Base-by-base conservation (phyloP, 2,113 vertebrate species). In the Coturnix japonica region DNA sequence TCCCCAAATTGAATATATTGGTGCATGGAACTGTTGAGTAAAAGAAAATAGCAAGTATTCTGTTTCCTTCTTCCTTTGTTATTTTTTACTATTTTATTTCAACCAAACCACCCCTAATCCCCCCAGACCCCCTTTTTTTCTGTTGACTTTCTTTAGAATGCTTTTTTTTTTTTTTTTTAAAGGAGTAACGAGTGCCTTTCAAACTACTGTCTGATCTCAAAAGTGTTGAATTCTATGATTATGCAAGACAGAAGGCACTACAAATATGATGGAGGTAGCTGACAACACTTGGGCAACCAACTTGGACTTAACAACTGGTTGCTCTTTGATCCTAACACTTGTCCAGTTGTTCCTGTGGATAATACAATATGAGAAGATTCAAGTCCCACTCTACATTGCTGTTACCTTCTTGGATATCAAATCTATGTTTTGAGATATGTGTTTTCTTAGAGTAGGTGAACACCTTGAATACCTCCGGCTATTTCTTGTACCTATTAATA, bases 71-170 rank as follows among this genome's bases (percentile, higher is more conserved):
- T 59, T 46, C n/a, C 21, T 11, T 23, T 35, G n/a, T 28, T 53
- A 53, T 53, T 53, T 51, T 35, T 63, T 43, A 37, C 51, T 39
- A 33, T 14, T 17, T 6, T 7, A 35, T 7, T 54, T 11, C 11
- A 41, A 41, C 5, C 3, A 37, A 37, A 37, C 37, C 37, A 2
- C 49, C 47, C 1, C 8, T 5, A 39, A 0, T 28, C 18, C 46
- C 9, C 46, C 46, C 19, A 18, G 8, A 18, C 46, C 46, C 20
- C 10, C 10, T 21, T 47, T 47, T 22, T 46, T 47, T 47, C 21
- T 31, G 4, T 51, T 44, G 13, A 47, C 8, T 28, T 76, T 51
- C 14, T 61, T 65, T n/a, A 71, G 26, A 51, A 46, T 7, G 54
- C 18, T n/a, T n/a, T n/a, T n/a, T n/a, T n/a, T 5, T 23, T 41